Evolutionary conservation across 1,140 invertebrate species (phyloP).

Genomic region (Hyposmocoma kahamanoa): DNA sequence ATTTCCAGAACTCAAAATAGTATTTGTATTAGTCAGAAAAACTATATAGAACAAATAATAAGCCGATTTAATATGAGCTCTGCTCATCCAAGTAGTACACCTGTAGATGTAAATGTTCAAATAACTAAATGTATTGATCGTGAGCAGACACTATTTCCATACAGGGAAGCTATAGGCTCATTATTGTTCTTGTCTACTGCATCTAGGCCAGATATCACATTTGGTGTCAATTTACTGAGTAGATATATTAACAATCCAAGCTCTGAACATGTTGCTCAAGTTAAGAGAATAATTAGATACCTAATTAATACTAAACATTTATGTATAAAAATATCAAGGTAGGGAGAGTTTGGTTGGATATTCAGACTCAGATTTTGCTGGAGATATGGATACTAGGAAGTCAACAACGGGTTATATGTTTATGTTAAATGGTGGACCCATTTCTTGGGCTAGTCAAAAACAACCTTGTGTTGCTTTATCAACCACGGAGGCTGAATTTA

Average conservation of each 20-base stretch:
- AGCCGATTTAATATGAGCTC: slow-evolving; percentile 23
- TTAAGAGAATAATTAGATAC: slow-evolving; percentile 33
- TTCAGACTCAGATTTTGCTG: slow-evolving; percentile 43
- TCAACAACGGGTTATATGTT: slow-evolving; percentile 33
- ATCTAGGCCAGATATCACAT: slow-evolving; percentile 41
- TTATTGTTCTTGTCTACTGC: slow-evolving; percentile 50
- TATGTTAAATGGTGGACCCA: slow-evolving; percentile 13
- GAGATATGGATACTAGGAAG: slow-evolving; percentile 25
- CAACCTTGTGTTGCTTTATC: background rate
- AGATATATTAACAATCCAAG: slow-evolving; percentile 38
- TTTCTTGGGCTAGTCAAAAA: slow-evolving; percentile 40
- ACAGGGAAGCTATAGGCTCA: slow-evolving; percentile 42
- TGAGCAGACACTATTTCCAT: slow-evolving; percentile 8
- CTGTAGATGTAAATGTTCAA: slow-evolving; percentile 23
- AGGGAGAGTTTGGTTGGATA: slow-evolving; percentile 26
- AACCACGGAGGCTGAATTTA: slow-evolving; percentile 1
- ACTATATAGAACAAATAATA: slow-evolving; percentile 24
- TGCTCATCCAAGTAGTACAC: slow-evolving; percentile 21
- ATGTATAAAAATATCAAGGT: no score
- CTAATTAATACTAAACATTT: no score
- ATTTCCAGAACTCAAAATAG: slow-evolving; percentile 12
- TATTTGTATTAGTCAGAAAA: slow-evolving; percentile 26
- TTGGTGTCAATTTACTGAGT: slow-evolving; percentile 9
- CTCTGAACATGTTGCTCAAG: slow-evolving; percentile 32
- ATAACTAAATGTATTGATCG: slow-evolving; percentile 9